Conservation (phyloP, 2,888 invertebrate species). For the Agriotes lineatus region DNA sequence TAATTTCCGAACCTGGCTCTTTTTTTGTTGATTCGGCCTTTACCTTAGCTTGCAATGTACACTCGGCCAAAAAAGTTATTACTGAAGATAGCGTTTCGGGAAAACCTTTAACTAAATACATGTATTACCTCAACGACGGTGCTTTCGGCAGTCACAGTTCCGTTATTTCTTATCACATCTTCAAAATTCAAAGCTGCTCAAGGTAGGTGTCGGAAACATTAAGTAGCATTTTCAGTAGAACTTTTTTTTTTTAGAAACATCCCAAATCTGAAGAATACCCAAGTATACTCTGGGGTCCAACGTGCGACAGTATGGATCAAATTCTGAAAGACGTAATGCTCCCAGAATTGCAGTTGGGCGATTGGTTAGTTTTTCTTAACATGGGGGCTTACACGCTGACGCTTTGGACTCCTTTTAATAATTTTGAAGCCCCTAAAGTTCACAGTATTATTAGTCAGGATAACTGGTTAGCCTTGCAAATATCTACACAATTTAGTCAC, state of each 20-base stretch:
- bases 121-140: conserved; percentile 99
- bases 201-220: conserved; percentile 63
- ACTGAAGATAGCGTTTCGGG: conserved; percentile 48
- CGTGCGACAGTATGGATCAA: conserved; percentile 95
- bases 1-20: conserved; percentile 97
- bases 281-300: conserved; percentile 94
- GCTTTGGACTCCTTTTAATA: conserved; percentile 94
- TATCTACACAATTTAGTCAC: not conserved
- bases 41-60: conserved; percentile 89
- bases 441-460: conserved; percentile 72
- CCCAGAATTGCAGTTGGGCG: conserved; percentile 83
- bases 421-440: conserved; percentile 88
- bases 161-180: conserved; percentile 59
- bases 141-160: conserved; percentile 98
- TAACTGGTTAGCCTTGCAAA: conserved; percentile 70
- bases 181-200: conserved; percentile 68
- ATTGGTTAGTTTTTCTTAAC: conserved; percentile 91
- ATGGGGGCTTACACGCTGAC: conserved; percentile 98
- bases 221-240: not conserved
- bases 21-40: conserved; percentile 97
- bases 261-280: conserved; percentile 66
- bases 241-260: conserved; percentile 45
- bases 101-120: conserved; percentile 69
- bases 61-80: conserved; percentile 75
- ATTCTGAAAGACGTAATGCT: conserved; percentile 73